Base-by-base conservation (phyloP, 2,888 invertebrate genomes). In the Trissoscelio sp. region DNA sequence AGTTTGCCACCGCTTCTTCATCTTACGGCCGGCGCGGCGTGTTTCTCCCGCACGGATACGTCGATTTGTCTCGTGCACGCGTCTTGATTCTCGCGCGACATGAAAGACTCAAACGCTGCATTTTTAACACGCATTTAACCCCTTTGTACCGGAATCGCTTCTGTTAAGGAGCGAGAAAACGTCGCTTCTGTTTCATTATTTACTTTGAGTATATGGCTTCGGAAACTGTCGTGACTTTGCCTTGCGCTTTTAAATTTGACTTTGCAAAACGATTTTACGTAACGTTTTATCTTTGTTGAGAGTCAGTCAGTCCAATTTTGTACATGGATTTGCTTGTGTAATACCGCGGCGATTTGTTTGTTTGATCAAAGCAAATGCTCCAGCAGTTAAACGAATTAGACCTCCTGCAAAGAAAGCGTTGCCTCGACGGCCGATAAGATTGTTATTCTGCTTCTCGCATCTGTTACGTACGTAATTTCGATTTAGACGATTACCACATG, bases 1-100 rank as follows among this genome's bases (percentile, higher is more conserved):
- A 86, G 85, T 85, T 86, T 87, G 85, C 60, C 2, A 7, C 9
- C 70, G 51, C 58, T 55, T 20, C 42, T 14, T 58, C 31, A 44
- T 16, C 42, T 12, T 39, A 4, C 31, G 57, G 42, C 48, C 14
- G 66, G 44, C 66, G 46, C 62, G 42, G 44, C 80, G 69, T 60
- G 66, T 70, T 39, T 77, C 69, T 77, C 75, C 79, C 81, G 11
- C 22, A 20, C 62, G 57, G 39, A 62, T 58, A 69, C 69, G 77
- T 70, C 57, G 64, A 78, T 70, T 70, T 70, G 39, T 70, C 57
- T 48, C 28, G 62, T 74, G 55, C 79, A 57, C 79, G 72, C 72
- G 51, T 58, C 64, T 74, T 73, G 79, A 73, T 58, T 79, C 60
- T 34, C 46, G 44, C 46, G 44, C 58, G 58, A 20, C 72, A 69